Evolutionary conservation across 2,888 invertebrate species (phyloP).

Genomic region (Busseola fusca): DNA sequence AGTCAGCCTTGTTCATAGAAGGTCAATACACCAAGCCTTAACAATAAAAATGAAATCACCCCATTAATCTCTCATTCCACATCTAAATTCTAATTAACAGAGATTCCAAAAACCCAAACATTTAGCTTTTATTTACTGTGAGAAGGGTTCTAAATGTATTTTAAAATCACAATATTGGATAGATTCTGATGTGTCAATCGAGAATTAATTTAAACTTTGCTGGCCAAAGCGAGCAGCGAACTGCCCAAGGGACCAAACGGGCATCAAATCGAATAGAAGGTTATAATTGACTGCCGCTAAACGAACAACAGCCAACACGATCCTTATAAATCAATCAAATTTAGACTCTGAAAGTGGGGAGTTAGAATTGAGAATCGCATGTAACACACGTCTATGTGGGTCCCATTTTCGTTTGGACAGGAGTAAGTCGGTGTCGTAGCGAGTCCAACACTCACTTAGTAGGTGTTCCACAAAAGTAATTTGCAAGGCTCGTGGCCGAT

Average conservation of each 20-base stretch:
- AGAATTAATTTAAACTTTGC: constrained; percentile 88
- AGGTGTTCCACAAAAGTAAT: constrained; percentile 81
- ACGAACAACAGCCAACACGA: constrained; percentile 78
- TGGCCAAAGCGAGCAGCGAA: constrained; percentile 82
- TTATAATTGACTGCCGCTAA: constrained; percentile 83
- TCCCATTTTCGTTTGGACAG: constrained; percentile 68
- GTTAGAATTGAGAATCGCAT: constrained; percentile 61
- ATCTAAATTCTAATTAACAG: constrained; percentile 45
- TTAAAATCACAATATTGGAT: constrained; percentile 80
- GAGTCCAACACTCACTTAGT: constrained; percentile 80
- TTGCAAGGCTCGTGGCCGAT: constrained; percentile 77
- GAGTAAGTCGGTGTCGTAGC: constrained; percentile 71
- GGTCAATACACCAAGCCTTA: background rate
- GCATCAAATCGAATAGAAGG: constrained; percentile 87
- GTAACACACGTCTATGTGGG: constrained; percentile 45
- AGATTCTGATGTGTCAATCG: constrained; percentile 85
- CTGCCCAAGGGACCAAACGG: constrained; percentile 81
- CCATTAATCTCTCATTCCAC: constrained; percentile 40
- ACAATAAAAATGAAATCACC: constrained; percentile 18
- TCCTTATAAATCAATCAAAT: constrained; percentile 72
- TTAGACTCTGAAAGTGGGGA: constrained; percentile 68
- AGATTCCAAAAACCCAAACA: constrained; percentile 52
- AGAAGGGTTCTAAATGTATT: constrained; percentile 73
- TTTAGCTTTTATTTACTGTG: constrained; percentile 66
- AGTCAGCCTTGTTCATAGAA: background rate